Evolutionary conservation across 2,797 vertebrate species (phyloP), one percentile per base, ranked within the genome.

Genomic region (Cottoperca gobio): DNA sequence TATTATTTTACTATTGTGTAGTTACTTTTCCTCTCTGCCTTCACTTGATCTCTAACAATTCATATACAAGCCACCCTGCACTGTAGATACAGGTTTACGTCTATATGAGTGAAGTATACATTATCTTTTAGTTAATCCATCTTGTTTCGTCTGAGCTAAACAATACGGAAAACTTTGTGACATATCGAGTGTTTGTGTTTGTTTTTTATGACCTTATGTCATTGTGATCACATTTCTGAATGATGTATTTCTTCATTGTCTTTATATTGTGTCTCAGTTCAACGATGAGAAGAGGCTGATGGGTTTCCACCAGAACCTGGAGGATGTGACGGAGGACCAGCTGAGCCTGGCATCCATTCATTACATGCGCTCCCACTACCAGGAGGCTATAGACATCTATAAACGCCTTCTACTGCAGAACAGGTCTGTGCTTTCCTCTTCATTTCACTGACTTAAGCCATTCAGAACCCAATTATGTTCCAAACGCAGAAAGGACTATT

Each of bases 351-450:
- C 98, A 17, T 99, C 98, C 28, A 99, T 99, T 80, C 98, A 99
- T 87, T 99, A 99, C 85, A 98, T 99, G 98, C 95, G 98, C 24
- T 97, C 97, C 17, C 98, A 99, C 89, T 99, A 99, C 90, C 97
- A 99, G 86, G 98, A 99, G 90, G 98, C 98, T 14, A 99, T 99
- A 69, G 98, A 99, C 83, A 98, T 99, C 92, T 99, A 99, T 90
- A 99, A 97, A 85, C 95, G 97, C 55, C 98, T 99, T 79, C 92
- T 99, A 19, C 93, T 98, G 53, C 96, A 97, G 79, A 97, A 99
- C 93, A 96, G 97, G 98, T 98, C 53, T 33, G 81, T 61, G 24
- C 33, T 53, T 49, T 46, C 13, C 4, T 2, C 33, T 60, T n/a
- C 28, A 21, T 65, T 54, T 80, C 19, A 31, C 6, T 65, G 21